These are phyloP conservation scores for Eulithis prunata DNA, from an alignment of 2,888 invertebrate genomes.

Conservation along the genomic window DNA sequence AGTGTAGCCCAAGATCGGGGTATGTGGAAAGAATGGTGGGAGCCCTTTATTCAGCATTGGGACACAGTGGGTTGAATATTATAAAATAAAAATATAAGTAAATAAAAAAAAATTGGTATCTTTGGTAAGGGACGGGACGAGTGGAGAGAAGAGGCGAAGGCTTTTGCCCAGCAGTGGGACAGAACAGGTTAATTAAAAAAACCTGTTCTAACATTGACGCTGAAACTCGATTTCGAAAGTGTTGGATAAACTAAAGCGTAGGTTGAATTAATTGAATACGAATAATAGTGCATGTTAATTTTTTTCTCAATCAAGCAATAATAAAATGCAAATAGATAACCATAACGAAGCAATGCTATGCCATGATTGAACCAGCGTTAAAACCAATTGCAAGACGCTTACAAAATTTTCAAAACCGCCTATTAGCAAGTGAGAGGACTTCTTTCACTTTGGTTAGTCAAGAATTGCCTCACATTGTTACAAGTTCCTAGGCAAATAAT, in stretches of 20 bases:
- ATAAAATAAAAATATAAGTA: too few relatives aligned
- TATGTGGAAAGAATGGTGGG: too few relatives aligned
- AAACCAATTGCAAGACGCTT: constrained; percentile 28
- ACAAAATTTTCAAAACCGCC: constrained; percentile 37
- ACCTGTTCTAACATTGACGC: too few relatives aligned
- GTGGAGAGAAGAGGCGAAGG: too few relatives aligned
- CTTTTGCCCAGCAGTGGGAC: too few relatives aligned
- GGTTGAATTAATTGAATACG: not conserved
- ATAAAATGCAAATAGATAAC: constrained; percentile 13
- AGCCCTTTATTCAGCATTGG: too few relatives aligned
- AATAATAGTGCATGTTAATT: not conserved
- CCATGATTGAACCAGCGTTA: constrained; percentile 22
- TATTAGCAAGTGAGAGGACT: constrained; percentile 37
- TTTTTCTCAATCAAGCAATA: constrained; percentile 15
- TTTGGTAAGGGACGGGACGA: too few relatives aligned
- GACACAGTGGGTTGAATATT: too few relatives aligned
- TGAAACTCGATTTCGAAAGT: not conserved
- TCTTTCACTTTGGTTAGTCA: constrained; percentile 39
- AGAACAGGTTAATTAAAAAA: too few relatives aligned
- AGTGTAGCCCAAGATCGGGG: too few relatives aligned
- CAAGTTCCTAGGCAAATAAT: constrained; percentile 34
- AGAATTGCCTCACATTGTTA: constrained; percentile 37
- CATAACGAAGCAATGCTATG: constrained; percentile 16
- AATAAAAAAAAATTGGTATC: too few relatives aligned
- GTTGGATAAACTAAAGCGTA: not conserved